These are phyloP conservation scores for Sebastes fasciatus DNA, from an alignment of 2,113 vertebrate species.

Conservation along the genomic window DNA sequence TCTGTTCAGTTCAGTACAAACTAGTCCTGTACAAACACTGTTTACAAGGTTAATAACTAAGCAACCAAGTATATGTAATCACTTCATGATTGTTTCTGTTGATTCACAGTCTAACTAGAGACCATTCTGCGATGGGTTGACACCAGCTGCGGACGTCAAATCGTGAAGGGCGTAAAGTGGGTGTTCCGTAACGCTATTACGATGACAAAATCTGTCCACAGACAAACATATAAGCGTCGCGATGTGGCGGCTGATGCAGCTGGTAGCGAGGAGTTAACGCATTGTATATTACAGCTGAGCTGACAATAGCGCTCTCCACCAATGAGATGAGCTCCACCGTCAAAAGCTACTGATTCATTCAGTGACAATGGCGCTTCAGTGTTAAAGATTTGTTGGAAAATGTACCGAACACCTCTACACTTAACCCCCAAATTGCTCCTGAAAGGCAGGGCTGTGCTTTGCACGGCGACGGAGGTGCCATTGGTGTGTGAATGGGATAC, in stretches of 20 bases:
- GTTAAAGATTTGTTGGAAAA: background rate
- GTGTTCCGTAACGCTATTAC: no score
- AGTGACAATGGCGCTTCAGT: background rate
- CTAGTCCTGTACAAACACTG: background rate
- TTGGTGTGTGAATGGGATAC: background rate
- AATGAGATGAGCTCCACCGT: background rate
- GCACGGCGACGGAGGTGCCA: background rate
- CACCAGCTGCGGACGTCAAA: no score
- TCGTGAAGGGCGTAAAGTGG: no score
- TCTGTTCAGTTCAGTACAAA: background rate
- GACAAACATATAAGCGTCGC: background rate
- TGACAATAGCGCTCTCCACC: background rate
- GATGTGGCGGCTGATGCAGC: no score
- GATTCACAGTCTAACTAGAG: no score
- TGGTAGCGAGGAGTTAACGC: background rate
- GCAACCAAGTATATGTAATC: background rate
- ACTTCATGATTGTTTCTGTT: background rate
- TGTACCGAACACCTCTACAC: background rate
- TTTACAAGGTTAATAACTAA: background rate
- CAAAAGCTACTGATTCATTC: background rate
- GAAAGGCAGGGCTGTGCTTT: no score
- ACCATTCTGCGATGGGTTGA: no score
- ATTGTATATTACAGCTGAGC: background rate
- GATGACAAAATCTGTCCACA: background rate
- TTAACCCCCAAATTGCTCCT: background rate